A percentile compares a stretch with the other conserved stretches of the same genome.
Conservation (phyloP, 2,797 vertebrate genomes). For the Bovichtus diacanthus region DNA sequence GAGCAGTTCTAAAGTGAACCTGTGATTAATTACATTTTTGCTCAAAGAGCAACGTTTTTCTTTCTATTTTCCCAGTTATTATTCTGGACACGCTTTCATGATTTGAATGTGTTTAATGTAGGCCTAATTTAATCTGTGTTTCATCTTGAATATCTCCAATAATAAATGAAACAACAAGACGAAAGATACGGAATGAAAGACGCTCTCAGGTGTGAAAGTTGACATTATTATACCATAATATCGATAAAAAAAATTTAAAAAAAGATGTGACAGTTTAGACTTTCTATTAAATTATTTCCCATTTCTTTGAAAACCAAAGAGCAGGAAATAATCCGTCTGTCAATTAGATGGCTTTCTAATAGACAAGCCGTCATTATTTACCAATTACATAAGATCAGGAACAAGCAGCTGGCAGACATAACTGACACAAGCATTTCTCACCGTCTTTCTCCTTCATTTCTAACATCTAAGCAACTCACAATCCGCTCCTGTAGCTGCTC, state of each 20-base stretch:
- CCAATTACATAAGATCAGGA: slow-evolving; percentile 13
- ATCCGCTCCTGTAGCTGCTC: slow-evolving; percentile 38
- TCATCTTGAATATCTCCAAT: too few species aligned
- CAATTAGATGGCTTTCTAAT: slow-evolving; percentile 2
- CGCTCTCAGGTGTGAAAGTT: too few species aligned
- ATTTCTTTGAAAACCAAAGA: not conserved
- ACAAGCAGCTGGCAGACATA: slow-evolving; percentile 22
- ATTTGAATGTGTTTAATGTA: too few species aligned
- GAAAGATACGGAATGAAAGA: too few species aligned
- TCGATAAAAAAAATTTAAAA: too few species aligned
- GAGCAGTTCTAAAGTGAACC: not conserved
- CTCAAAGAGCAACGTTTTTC: too few species aligned
- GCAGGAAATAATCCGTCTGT: not conserved
- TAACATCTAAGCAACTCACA: slow-evolving; percentile 32
- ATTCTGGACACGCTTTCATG: too few species aligned
- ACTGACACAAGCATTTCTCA: slow-evolving; percentile 34
- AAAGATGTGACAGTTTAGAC: too few species aligned
- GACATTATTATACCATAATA: too few species aligned
- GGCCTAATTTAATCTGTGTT: too few species aligned
- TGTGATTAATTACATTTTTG: slow-evolving; percentile 1
- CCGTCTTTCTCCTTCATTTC: slow-evolving; percentile 38
- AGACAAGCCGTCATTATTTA: slow-evolving; percentile 8
- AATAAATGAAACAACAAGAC: too few species aligned
- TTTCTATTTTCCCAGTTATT: too few species aligned
- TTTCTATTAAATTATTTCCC: not conserved